A percentile compares a stretch with the other conserved stretches of the same genome.
Evolutionary conservation across 2,113 vertebrate species (phyloP).

Genomic region (Lophius piscatorius): DNA sequence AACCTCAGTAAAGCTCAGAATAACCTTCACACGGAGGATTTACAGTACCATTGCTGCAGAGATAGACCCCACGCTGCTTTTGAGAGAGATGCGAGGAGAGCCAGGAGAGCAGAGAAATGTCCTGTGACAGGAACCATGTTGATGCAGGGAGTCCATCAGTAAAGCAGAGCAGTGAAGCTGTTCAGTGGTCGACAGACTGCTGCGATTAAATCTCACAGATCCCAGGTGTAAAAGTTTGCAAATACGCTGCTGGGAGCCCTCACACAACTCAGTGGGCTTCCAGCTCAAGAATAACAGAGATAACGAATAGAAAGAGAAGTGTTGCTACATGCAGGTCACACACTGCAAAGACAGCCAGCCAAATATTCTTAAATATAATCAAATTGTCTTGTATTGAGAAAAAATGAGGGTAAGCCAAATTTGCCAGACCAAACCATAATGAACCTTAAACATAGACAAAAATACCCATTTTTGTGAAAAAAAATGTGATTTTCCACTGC

Average conservation of each 20-base stretch:
- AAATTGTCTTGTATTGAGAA: no score
- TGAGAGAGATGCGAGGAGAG: conserved; percentile 8
- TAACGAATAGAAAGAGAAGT: no score
- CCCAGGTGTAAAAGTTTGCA: conserved; percentile 4
- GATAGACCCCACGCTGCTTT: conserved; percentile 4
- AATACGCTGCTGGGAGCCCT: conserved; percentile 3
- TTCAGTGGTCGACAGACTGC: conserved; percentile 3
- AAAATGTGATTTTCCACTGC: no score
- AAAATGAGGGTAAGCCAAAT: no score
- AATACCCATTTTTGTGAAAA: no score
- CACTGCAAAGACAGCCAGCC: no score
- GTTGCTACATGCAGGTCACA: no score
- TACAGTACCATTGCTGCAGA: background rate
- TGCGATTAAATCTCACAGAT: conserved; percentile 7
- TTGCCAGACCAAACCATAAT: no score
- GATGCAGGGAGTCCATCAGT: conserved; percentile 32
- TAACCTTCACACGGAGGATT: background rate
- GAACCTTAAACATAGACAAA: no score
- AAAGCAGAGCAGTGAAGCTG: conserved; percentile 13
- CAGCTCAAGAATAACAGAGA: background rate
- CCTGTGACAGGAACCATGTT: conserved; percentile 34
- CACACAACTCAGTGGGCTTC: background rate
- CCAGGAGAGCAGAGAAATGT: background rate
- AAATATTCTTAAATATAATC: no score
- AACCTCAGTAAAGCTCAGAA: background rate